A percentile compares a stretch with the other conserved stretches of the same genome.
These are phyloP conservation scores for Sebastes vulpes DNA, from an alignment of 2,797 vertebrate species.

Conservation along the genomic window DNA sequence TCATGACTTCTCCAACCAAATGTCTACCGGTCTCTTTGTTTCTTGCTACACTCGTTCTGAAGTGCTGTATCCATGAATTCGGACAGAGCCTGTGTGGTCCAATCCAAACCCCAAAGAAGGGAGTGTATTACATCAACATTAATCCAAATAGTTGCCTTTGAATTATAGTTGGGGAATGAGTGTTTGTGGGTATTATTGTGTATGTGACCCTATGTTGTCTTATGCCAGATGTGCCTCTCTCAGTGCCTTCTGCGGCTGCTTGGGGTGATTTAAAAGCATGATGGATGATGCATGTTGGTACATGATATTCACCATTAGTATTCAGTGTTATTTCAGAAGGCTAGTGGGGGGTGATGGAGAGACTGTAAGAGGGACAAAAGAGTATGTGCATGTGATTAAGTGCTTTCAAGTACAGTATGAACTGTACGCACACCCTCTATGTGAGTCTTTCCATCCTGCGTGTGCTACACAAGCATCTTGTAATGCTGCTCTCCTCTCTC, in stretches of 20 bases:
- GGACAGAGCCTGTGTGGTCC: background rate
- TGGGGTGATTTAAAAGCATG: conserved; percentile 19
- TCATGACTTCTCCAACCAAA: background rate
- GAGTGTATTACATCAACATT: background rate
- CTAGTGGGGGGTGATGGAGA: background rate
- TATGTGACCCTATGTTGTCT: conserved; percentile 2
- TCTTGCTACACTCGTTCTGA: background rate
- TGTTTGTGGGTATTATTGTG: background rate
- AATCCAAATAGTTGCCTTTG: background rate
- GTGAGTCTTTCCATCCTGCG: conserved; percentile 3
- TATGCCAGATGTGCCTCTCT: conserved; percentile 27
- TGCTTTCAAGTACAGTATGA: background rate
- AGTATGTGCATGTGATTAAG: background rate
- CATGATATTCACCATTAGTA: background rate
- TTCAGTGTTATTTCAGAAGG: conserved; percentile 1
- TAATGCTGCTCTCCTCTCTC: conserved; percentile 7
- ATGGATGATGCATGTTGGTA: background rate
- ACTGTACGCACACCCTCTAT: background rate
- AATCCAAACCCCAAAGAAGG: background rate
- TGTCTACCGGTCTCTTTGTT: background rate
- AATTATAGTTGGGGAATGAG: background rate
- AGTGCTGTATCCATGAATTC: background rate
- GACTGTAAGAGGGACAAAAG: background rate
- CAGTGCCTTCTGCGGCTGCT: background rate
- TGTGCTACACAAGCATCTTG: conserved; percentile 2